phyloP scores from a whole-genome alignment of 2,888 invertebrate species.

The Callimorpha dominula region DNA sequence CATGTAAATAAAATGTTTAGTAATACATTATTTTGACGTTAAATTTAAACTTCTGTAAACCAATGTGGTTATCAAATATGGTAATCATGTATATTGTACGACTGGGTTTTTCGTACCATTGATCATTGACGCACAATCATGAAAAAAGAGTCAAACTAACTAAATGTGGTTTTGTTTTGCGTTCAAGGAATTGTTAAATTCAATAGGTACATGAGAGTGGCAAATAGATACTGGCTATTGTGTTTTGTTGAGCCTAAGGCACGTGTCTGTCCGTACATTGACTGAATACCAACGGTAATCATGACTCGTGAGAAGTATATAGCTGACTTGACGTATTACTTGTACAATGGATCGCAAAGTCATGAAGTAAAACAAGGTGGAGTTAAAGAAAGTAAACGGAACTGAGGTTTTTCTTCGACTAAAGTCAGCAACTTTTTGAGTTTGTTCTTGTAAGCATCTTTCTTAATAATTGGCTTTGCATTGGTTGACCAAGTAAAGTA shows the following conservation, averaged over 20 bases:
- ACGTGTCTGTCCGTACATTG: neutral
- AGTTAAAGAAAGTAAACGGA: neutral
- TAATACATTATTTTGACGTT: neutral
- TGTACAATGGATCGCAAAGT: neutral
- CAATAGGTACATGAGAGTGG: neutral
- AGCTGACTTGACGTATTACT: no score
- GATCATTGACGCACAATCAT: neutral
- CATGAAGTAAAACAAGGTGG: neutral
- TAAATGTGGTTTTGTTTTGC: slow-evolving; percentile 1
- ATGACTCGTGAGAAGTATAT: neutral
- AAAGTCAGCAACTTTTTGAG: no score
- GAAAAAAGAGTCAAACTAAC: neutral
- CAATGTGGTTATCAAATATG: neutral
- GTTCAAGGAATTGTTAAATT: slow-evolving; percentile 6
- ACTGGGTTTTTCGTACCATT: neutral
- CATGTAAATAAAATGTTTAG: neutral
- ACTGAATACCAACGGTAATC: neutral
- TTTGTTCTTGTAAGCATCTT: no score
- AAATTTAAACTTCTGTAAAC: neutral
- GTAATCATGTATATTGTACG: neutral
- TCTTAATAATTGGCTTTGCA: no score
- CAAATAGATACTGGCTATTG: neutral
- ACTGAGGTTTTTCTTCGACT: neutral
- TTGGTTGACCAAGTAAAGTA: no score
- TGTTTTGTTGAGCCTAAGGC: neutral